Evolutionary conservation across 2,888 invertebrate genomes (phyloP).

Genomic region (Pammene fasciana): DNA sequence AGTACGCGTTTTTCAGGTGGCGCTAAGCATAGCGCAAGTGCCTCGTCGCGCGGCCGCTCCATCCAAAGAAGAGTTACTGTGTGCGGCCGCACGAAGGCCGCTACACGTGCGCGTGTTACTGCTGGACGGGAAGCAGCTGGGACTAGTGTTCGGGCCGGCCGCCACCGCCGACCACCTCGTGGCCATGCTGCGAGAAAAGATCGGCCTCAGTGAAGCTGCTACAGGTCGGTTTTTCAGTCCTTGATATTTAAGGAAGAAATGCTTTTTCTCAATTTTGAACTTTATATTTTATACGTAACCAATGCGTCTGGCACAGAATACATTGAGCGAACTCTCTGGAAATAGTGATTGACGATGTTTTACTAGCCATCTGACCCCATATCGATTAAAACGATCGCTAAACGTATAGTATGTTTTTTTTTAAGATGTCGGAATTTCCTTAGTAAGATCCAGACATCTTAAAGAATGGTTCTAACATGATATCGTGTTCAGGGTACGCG

Average conservation of each 20-base stretch:
- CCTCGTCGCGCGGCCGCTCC: constrained; percentile 95
- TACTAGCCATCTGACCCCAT: no score
- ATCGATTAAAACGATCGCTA: no score
- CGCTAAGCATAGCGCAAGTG: constrained; percentile 76
- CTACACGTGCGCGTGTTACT: constrained; percentile 96
- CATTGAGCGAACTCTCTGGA: no score
- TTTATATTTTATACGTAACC: no score
- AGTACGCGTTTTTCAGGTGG: constrained; percentile 59
- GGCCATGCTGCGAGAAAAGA: constrained; percentile 93
- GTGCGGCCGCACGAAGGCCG: constrained; percentile 94
- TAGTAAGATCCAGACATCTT: no score
- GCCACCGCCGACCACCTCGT: constrained; percentile 95
- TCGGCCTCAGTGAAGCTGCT: constrained; percentile 91
- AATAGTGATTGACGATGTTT: no score
- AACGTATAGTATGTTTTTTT: no score
- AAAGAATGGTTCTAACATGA: no score
- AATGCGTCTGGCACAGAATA: no score
- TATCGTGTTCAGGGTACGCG: constrained; percentile 88
- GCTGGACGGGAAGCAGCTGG: constrained; percentile 97
- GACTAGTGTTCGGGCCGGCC: constrained; percentile 97
- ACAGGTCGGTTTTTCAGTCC: constrained; percentile 78
- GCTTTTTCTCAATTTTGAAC: no score
- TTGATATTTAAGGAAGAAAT: no score
- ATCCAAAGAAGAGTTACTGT: constrained; percentile 95
- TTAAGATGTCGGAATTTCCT: no score